Evolutionary conservation across 2,113 vertebrate genomes (phyloP).

Genomic region (Cyphomyrus discorhynchus): DNA sequence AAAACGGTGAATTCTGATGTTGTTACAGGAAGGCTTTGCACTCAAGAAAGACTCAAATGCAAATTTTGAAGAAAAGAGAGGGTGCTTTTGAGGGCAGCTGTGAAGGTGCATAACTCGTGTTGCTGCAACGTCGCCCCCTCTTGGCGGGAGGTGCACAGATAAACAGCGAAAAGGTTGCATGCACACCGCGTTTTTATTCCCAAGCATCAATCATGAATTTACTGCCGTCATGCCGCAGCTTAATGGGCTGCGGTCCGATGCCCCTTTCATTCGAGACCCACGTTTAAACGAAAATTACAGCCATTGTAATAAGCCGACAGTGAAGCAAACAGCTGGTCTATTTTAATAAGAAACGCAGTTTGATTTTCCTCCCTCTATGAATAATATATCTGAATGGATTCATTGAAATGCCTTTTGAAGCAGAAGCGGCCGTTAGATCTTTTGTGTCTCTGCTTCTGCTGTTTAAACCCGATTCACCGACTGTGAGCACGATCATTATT

Average conservation of each 20-base stretch:
- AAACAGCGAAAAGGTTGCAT: neutral
- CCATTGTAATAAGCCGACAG: neutral
- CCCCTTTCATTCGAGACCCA: neutral
- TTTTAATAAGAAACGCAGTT: neutral
- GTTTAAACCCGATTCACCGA: neutral
- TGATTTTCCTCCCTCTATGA: neutral
- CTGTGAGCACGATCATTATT: neutral
- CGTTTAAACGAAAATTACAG: neutral
- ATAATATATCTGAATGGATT: neutral
- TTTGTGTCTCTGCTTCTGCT: neutral
- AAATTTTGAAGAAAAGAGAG: neutral
- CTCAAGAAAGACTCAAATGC: neutral
- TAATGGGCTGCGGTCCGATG: neutral
- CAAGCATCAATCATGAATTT: neutral
- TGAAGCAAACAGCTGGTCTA: neutral
- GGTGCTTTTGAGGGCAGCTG: neutral
- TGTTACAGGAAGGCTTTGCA: neutral
- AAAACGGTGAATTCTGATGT: neutral
- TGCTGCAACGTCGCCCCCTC: conserved; percentile 52
- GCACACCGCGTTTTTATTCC: neutral
- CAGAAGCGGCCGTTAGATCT: neutral
- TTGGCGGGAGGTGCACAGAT: conserved; percentile 34
- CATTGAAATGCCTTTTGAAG: neutral
- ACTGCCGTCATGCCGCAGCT: neutral
- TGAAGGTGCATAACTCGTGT: neutral